phyloP scores from a whole-genome alignment of 30 jellyfish, hydroid and myxozoan genomes.

The Morbakka virulenta region DNA sequence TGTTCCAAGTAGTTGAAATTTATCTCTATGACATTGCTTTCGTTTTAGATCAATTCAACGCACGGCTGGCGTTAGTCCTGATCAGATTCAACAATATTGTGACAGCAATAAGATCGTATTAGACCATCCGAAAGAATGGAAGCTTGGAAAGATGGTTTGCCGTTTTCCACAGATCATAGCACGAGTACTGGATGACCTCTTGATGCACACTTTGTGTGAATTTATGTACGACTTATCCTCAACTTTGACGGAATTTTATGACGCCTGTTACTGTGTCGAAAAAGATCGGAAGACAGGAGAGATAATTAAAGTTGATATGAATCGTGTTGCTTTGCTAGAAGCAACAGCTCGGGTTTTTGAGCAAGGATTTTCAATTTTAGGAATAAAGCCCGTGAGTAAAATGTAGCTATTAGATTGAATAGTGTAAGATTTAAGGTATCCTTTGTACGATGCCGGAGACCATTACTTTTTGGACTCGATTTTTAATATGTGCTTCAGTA shows the following conservation, averaged over 20 bases:
- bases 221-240: constrained; percentile 87
- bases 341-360: constrained; percentile 77
- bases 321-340: constrained; percentile 78
- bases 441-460: too few species aligned
- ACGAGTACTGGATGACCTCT: constrained; percentile 69
- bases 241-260: constrained; percentile 92
- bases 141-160: constrained; percentile 70
- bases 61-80: constrained; percentile 69
- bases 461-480: too few species aligned
- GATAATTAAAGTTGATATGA: constrained; percentile 74
- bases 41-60: constrained; percentile 77
- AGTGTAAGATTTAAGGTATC: too few species aligned
- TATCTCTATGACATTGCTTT: neutral
- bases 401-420: too few species aligned
- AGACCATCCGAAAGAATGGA: constrained; percentile 81
- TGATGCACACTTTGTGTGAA: constrained; percentile 89
- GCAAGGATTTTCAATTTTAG: constrained; percentile 84
- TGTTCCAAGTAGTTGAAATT: too few species aligned
- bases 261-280: constrained; percentile 85
- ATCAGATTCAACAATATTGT: constrained; percentile 17
- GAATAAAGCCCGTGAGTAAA: constrained; percentile 70
- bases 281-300: constrained; percentile 82
- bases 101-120: constrained; percentile 34
- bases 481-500: too few species aligned
- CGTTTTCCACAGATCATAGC: constrained; percentile 80